These are phyloP conservation scores for Osmoderma eremita DNA, from an alignment of 2,888 invertebrate genomes.

Conservation along the genomic window DNA sequence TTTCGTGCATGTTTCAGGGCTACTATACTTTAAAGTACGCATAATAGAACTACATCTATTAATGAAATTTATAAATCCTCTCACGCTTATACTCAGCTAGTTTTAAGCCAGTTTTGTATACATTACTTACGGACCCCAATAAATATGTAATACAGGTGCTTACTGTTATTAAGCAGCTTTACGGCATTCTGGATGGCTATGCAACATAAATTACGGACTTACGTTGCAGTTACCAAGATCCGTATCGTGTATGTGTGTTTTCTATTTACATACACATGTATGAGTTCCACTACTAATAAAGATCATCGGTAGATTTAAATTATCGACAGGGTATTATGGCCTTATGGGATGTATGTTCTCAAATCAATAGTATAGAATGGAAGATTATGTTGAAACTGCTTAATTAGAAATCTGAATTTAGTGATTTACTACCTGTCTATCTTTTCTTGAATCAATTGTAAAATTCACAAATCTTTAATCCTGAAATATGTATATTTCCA, in stretches of 20 bases:
- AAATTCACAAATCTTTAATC: too few relatives aligned
- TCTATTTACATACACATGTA: background rate
- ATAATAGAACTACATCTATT: conserved; percentile 5
- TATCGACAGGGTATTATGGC: background rate
- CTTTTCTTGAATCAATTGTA: too few relatives aligned
- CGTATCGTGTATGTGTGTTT: background rate
- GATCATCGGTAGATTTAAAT: background rate
- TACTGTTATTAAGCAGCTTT: conserved; percentile 25
- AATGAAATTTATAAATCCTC: conserved; percentile 29
- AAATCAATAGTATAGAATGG: background rate
- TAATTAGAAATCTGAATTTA: too few relatives aligned
- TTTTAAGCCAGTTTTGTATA: conserved; percentile 23
- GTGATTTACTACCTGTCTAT: too few relatives aligned
- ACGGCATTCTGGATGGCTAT: background rate
- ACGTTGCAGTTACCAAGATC: conserved; percentile 10
- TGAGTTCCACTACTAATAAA: background rate
- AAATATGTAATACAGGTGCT: conserved; percentile 32
- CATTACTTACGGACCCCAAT: background rate
- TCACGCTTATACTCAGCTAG: conserved; percentile 1
- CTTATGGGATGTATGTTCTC: too few relatives aligned
- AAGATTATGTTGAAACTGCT: too few relatives aligned
- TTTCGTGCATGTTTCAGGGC: background rate
- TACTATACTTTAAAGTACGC: background rate
- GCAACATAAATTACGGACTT: conserved; percentile 12
- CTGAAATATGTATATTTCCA: too few relatives aligned